Conservation (phyloP, 1,140 invertebrate genomes). For the Scaptomyza graminum region DNA sequence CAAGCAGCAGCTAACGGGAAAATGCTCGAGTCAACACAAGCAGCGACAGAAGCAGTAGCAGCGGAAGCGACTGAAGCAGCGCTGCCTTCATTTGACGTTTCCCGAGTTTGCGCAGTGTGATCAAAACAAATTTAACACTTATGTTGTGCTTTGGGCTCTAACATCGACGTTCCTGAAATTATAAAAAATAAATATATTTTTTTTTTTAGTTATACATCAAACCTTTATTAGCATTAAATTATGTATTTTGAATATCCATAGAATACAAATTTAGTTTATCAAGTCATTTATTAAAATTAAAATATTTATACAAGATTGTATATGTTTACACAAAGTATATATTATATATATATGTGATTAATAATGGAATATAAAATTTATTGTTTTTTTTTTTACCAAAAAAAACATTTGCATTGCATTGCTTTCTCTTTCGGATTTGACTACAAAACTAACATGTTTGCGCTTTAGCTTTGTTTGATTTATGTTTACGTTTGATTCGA, state of each 20-base stretch:
- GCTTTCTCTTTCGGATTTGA: background rate
- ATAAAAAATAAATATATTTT: conserved; percentile 14
- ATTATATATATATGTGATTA: no score
- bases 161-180: conserved; percentile 7
- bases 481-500: background rate
- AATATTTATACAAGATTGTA: no score
- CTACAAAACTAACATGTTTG: background rate
- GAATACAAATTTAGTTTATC: no score
- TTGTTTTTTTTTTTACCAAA: background rate
- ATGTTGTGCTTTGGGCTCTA: conserved; percentile 16
- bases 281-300: no score
- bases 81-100: conserved; percentile 36
- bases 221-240: no score
- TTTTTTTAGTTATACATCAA: background rate
- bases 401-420: background rate
- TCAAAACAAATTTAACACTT: conserved; percentile 77
- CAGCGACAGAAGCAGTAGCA: conserved; percentile 8
- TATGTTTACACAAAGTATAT: no score
- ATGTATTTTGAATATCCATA: no score
- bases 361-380: background rate
- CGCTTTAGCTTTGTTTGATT: background rate
- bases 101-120: conserved; percentile 64
- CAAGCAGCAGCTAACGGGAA: conserved; percentile 18
- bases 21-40: conserved; percentile 6
- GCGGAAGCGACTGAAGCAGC: conserved; percentile 38